These are phyloP conservation scores for Gopherus evgoodei DNA, from an alignment of 2,113 vertebrate genomes.

Conservation along the genomic window DNA sequence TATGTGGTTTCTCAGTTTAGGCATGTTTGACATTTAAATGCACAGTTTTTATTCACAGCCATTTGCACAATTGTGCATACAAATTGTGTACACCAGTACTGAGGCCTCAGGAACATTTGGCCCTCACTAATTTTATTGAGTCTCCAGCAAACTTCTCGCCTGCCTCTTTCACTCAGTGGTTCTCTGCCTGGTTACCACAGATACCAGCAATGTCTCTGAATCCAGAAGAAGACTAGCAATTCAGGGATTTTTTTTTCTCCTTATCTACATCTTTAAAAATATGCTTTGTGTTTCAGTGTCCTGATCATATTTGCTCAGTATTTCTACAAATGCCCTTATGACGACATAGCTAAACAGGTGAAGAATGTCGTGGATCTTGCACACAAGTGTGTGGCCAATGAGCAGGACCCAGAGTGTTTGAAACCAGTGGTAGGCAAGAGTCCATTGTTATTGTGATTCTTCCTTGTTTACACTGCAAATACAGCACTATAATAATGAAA, in stretches of 20 bases:
- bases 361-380: constrained; percentile 67
- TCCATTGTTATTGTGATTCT: accelerated
- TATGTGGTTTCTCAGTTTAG: neutral
- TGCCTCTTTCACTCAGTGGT: neutral
- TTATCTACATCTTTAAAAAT: neutral
- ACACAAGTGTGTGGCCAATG: constrained; percentile 67
- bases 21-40: neutral
- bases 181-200: neutral
- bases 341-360: constrained; percentile 53
- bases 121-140: neutral
- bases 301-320: constrained; percentile 76
- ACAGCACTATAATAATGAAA: neutral
- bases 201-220: neutral
- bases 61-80: neutral
- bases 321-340: constrained; percentile 72
- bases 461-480: neutral
- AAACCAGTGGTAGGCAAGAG: constrained; percentile 73
- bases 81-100: neutral
- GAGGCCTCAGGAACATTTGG: neutral
- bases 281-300: constrained; percentile 63
- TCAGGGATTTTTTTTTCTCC: accelerated
- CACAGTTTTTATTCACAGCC: neutral
- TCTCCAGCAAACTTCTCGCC: neutral
- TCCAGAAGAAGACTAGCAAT: neutral
- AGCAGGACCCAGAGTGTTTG: constrained; percentile 51